Conservation (phyloP, 2,888 invertebrate genomes). For the Melipona bicolor region DNA sequence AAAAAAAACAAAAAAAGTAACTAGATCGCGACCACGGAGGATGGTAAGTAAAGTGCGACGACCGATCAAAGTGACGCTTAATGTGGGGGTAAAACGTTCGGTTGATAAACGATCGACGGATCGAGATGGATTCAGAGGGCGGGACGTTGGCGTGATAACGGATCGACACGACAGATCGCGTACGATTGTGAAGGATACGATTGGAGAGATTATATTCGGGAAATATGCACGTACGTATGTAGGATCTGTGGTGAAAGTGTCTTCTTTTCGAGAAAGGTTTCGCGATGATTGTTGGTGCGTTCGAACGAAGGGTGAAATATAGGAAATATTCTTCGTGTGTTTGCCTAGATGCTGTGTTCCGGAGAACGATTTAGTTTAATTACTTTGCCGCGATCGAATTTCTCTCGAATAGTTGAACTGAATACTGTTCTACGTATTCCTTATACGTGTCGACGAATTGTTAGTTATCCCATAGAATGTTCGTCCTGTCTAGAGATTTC, state of each 20-base stretch:
- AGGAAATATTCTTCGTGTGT: constrained; percentile 1
- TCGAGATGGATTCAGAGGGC: neutral
- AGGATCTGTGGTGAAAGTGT: constrained; percentile 36
- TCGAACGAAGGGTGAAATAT: constrained; percentile 23
- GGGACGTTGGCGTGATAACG: no score
- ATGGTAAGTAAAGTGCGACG: constrained; percentile 69
- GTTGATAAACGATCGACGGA: neutral
- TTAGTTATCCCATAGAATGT: neutral
- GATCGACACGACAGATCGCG: neutral
- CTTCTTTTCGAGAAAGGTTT: neutral
- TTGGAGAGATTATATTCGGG: no score
- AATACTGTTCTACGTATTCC: neutral
- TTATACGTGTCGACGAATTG: neutral
- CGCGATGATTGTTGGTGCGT: neutral
- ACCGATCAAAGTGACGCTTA: constrained; percentile 25
- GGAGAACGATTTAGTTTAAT: neutral
- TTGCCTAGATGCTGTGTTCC: neutral
- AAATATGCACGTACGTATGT: neutral
- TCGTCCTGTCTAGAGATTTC: neutral
- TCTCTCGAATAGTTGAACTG: neutral
- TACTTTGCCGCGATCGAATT: no score
- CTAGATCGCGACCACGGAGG: constrained; percentile 40
- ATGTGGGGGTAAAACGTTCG: neutral
- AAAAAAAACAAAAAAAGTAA: constrained; percentile 11
- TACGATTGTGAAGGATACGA: constrained; percentile 6